These are phyloP conservation scores for Rhyacophila evoluta DNA, from an alignment of 2,888 invertebrate species.

Conservation along the genomic window DNA sequence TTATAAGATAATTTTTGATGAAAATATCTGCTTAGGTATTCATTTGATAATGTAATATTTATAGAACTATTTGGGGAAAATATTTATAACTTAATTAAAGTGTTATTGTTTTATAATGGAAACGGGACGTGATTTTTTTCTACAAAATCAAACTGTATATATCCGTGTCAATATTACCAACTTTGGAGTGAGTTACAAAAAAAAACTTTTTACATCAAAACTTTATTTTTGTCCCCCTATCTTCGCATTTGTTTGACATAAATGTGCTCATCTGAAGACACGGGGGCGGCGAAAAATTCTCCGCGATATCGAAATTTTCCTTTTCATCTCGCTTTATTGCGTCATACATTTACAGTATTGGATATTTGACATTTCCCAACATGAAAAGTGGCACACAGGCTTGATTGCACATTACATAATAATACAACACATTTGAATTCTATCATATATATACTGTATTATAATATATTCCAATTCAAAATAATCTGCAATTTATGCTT, in stretches of 20 bases:
- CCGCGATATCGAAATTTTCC: constrained; percentile 50
- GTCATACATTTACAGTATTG: not conserved
- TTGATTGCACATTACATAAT: not conserved
- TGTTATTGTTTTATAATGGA: not conserved
- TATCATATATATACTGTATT: too few species aligned
- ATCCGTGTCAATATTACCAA: constrained; percentile 53
- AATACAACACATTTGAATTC: too few species aligned
- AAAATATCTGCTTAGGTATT: too few species aligned
- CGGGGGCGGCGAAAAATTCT: constrained; percentile 19
- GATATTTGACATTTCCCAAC: not conserved
- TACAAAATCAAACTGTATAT: constrained; percentile 48
- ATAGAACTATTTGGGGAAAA: not conserved
- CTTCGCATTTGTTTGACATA: constrained; percentile 55
- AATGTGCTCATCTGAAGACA: constrained; percentile 52
- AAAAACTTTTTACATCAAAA: constrained; percentile 72
- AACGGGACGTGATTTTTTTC: constrained; percentile 30
- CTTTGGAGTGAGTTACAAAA: constrained; percentile 61
- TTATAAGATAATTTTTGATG: too few species aligned
- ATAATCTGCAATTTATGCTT: too few species aligned
- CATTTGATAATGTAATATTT: too few species aligned
- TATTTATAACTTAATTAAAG: not conserved
- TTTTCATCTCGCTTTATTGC: constrained; percentile 26
- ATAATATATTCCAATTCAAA: too few species aligned
- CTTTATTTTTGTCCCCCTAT: constrained; percentile 61
- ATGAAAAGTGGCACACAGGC: not conserved